Evolutionary conservation across 2,888 invertebrate species (phyloP), one percentile per base, ranked within the genome.

Genomic region (Leistus spinibarbis): DNA sequence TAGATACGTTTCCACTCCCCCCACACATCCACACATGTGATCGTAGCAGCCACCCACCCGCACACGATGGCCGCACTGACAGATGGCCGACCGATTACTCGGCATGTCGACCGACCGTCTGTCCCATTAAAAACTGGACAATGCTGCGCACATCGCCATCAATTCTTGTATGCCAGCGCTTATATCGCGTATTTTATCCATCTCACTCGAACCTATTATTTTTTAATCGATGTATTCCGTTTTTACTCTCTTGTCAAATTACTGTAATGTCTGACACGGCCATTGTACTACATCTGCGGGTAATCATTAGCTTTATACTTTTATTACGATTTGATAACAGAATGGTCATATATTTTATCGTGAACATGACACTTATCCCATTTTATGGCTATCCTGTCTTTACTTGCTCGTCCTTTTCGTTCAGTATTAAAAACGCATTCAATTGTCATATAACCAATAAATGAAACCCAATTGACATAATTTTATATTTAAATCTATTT

Each of bases 51-150:
- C 60, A 7, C 71, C 64, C 23, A 10, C 10, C 57, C 40, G 60
- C 57, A 17, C 65, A 64, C 60, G 20, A 64, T 65, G 24, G 17
- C 16, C 64, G n/a, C 64, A 5, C 64, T 73, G 73, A 73, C 73
- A 67, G 73, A 73, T 73, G 64, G 67, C 57, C 54, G 20, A 56
- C 40, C 73, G 66, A 73, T 73, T 73, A 73, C 67, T 73, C 73
- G 16, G 16, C 56, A 60, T 67, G 40, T 62, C 67, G 54, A 24
- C 65, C 65, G 60, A 54, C 66, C 67, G 73, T 60, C 73, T 73
- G 73, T 67, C 67, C 67, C 65, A 66, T 73, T 24, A 73, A 73
- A 73, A 73, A 67, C 66, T 67, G 73, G 62, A 73, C 73, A 73
- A 73, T 67, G 66, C 72, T 2, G 3, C 5, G 54, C 17, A 54